Evolutionary conservation across 2,797 vertebrate species (phyloP).

Genomic region (Synanceia verrucosa): DNA sequence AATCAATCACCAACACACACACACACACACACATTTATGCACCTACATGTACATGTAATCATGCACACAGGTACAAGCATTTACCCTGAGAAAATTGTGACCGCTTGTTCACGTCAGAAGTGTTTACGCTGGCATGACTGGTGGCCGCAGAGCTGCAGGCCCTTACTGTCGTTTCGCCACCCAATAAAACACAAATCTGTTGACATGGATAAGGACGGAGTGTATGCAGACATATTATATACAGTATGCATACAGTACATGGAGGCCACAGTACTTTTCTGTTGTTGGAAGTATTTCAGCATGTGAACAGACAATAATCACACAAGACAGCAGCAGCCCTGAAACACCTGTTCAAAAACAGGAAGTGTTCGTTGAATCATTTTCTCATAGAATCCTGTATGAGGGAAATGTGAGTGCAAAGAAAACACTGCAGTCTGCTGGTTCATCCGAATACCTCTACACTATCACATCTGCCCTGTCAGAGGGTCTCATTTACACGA

Average conservation of each 20-base stretch:
- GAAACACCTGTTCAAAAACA: no score
- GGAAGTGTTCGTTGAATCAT: no score
- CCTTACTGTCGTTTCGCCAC: conserved; percentile 60
- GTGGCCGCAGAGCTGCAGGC: conserved; percentile 59
- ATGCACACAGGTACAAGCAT: conserved; percentile 36
- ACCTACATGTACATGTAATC: conserved; percentile 10
- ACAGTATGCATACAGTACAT: neutral
- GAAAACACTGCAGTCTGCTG: no score
- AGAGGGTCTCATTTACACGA: no score
- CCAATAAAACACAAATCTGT: conserved; percentile 71
- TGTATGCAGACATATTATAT: conserved; percentile 36
- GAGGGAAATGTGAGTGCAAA: no score
- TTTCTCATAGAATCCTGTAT: no score
- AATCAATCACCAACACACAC: conserved; percentile 9
- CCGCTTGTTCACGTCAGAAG: conserved; percentile 57
- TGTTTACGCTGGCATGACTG: conserved; percentile 67
- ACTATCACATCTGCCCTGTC: no score
- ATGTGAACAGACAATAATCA: neutral
- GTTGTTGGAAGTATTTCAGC: conserved; percentile 3
- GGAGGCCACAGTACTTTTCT: conserved; percentile 7
- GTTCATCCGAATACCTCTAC: no score
- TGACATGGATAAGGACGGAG: conserved; percentile 65
- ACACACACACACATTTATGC: neutral
- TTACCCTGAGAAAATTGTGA: conserved; percentile 36
- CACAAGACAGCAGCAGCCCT: no score